Percentiles rank a stretch among this genome's conserved stretches.
These are phyloP conservation scores for Diphyllodes magnificus DNA, from an alignment of 2,113 vertebrate species.

Conservation along the genomic window DNA sequence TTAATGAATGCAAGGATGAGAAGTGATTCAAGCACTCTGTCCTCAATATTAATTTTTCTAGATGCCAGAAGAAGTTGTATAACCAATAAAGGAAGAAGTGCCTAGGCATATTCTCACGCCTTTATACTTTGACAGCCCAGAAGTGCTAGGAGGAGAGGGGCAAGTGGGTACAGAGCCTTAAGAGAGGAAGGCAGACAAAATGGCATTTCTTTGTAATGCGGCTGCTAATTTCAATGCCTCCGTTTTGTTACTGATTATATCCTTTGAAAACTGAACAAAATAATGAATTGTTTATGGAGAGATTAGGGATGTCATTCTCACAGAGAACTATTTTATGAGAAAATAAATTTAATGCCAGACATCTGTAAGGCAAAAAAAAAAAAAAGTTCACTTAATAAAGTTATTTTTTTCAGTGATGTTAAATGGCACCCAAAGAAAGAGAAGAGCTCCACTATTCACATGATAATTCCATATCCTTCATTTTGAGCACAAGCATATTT, in stretches of 20 bases:
- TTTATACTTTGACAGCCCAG: background rate
- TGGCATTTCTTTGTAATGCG: background rate
- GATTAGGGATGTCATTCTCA: constrained; percentile 4
- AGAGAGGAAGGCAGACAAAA: background rate
- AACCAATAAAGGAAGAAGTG: background rate
- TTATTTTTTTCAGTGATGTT: background rate
- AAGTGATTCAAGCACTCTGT: background rate
- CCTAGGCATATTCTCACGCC: background rate
- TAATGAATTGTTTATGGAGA: constrained; percentile 19
- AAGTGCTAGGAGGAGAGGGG: background rate
- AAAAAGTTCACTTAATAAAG: background rate
- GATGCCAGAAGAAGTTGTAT: background rate
- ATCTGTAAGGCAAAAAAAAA: background rate
- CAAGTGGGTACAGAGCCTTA: background rate
- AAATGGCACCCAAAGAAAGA: background rate
- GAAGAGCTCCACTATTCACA: background rate
- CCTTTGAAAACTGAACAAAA: constrained; percentile 11
- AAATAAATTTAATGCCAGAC: background rate
- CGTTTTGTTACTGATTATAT: constrained; percentile 15
- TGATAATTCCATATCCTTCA: background rate
- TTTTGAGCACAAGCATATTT: background rate
- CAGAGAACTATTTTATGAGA: background rate
- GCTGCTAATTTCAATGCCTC: background rate
- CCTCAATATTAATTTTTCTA: background rate
- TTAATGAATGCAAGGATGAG: background rate